Percentiles rank a stretch among this genome's conserved stretches.
phyloP scores from a whole-genome alignment of 1,140 invertebrate species.

The Lasioglossum albipes region DNA sequence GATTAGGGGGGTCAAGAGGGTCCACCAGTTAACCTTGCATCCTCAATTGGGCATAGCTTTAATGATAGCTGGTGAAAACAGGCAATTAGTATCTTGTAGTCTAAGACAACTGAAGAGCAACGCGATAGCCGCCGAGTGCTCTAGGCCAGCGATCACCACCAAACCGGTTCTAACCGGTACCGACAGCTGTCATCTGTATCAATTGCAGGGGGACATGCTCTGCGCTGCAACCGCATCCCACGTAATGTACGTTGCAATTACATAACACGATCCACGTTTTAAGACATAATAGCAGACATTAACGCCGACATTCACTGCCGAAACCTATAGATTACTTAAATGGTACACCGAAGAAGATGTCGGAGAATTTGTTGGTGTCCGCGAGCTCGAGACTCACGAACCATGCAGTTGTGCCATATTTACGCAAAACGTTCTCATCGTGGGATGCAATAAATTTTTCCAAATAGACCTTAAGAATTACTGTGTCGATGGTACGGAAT shows the following conservation, averaged over 20 bases:
- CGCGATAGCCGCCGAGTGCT: slow-evolving; percentile 82
- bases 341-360: slow-evolving; percentile 75
- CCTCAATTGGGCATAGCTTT: slow-evolving; percentile 82
- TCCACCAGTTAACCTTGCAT: slow-evolving; percentile 84
- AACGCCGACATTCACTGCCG: slow-evolving; percentile 7
- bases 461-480: slow-evolving; percentile 87
- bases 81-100: slow-evolving; percentile 84
- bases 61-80: slow-evolving; percentile 85
- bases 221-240: slow-evolving; percentile 85
- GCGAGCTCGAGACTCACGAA: slow-evolving; percentile 86
- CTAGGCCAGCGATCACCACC: slow-evolving; percentile 83
- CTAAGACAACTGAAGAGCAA: slow-evolving; percentile 83
- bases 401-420: slow-evolving; percentile 89
- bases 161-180: slow-evolving; percentile 80
- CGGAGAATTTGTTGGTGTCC: slow-evolving; percentile 81
- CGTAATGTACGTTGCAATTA: slow-evolving; percentile 80
- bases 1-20: slow-evolving; percentile 83
- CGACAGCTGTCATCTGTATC: slow-evolving; percentile 84
- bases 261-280: neutral
- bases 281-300: neutral
- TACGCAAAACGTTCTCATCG: slow-evolving; percentile 85
- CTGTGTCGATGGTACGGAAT: slow-evolving; percentile 81
- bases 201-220: slow-evolving; percentile 79
- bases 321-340: slow-evolving; percentile 72
- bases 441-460: slow-evolving; percentile 90